phyloP scores from a whole-genome alignment of 2,797 vertebrate genomes.

The Esox lucius region DNA sequence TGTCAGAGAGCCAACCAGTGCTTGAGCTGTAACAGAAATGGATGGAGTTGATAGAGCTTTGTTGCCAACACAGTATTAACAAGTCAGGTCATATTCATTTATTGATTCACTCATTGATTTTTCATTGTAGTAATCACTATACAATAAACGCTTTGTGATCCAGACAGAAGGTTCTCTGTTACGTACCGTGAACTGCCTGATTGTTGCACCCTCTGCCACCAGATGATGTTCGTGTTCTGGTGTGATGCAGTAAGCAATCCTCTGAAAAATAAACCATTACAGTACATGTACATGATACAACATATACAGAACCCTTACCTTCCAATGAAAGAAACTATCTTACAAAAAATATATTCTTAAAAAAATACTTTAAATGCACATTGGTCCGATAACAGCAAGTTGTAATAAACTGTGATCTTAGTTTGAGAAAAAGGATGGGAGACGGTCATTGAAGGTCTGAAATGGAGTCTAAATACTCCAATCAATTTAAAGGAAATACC shows the following conservation, averaged over 20 bases:
- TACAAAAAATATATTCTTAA: no score
- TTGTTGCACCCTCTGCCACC: conserved; percentile 83
- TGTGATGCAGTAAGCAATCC: conserved; percentile 93
- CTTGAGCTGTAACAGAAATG: conserved; percentile 77
- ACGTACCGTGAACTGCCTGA: conserved; percentile 92
- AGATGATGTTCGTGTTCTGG: conserved; percentile 93
- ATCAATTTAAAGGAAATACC: conserved; percentile 8
- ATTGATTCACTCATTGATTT: not conserved
- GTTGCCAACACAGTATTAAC: not conserved
- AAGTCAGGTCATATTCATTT: not conserved
- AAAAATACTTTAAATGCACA: not conserved
- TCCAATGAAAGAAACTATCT: not conserved
- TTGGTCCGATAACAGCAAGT: not conserved
- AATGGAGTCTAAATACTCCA: not conserved
- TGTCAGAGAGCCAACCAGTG: conserved; percentile 94
- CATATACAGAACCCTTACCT: not conserved
- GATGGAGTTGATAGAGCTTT: not conserved
- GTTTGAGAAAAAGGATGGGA: not conserved
- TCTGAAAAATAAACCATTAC: conserved; percentile 72
- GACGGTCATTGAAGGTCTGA: not conserved
- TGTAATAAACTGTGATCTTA: not conserved
- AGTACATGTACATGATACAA: conserved; percentile 14
- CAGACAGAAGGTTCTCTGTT: not conserved
- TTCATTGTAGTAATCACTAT: not conserved
- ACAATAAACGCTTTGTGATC: not conserved